Conservation (phyloP, 2,797 vertebrate species). For the Antennarius maculatus region DNA sequence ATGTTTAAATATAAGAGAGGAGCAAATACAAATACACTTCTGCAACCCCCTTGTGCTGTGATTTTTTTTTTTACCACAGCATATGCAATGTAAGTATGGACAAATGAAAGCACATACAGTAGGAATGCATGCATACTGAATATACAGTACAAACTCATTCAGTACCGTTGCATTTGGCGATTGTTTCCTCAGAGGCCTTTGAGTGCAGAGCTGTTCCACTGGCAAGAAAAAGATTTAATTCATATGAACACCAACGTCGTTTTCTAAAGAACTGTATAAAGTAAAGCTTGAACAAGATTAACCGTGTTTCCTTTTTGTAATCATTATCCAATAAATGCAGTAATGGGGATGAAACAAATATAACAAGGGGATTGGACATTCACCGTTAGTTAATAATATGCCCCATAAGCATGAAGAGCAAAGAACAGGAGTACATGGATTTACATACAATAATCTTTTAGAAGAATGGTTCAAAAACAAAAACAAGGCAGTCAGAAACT, state of each 20-base stretch:
- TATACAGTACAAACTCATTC: slow-evolving; percentile 28
- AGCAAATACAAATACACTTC: too few species aligned
- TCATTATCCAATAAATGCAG: neutral
- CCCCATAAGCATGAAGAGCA: neutral
- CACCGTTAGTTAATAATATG: too few species aligned
- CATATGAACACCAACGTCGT: neutral
- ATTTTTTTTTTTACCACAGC: too few species aligned
- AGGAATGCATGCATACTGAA: neutral
- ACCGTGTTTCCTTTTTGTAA: neutral
- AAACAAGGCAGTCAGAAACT: too few species aligned
- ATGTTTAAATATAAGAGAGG: too few species aligned
- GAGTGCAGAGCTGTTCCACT: slow-evolving; percentile 81
- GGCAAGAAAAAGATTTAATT: slow-evolving; percentile 25
- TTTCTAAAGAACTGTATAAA: neutral
- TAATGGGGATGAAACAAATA: neutral
- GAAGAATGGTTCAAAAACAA: too few species aligned
- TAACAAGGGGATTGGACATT: too few species aligned
- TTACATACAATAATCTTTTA: neutral
- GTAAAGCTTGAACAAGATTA: neutral
- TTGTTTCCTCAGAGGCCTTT: slow-evolving; percentile 59
- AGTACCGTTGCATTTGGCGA: slow-evolving; percentile 69
- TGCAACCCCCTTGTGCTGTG: too few species aligned
- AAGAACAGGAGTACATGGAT: neutral
- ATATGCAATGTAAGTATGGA: too few species aligned
- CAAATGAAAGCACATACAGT: too few species aligned